Percentiles rank a stretch among this genome's conserved stretches.
These are phyloP conservation scores for Chaetops frenatus DNA, from an alignment of 2,113 vertebrate genomes.

Conservation along the genomic window DNA sequence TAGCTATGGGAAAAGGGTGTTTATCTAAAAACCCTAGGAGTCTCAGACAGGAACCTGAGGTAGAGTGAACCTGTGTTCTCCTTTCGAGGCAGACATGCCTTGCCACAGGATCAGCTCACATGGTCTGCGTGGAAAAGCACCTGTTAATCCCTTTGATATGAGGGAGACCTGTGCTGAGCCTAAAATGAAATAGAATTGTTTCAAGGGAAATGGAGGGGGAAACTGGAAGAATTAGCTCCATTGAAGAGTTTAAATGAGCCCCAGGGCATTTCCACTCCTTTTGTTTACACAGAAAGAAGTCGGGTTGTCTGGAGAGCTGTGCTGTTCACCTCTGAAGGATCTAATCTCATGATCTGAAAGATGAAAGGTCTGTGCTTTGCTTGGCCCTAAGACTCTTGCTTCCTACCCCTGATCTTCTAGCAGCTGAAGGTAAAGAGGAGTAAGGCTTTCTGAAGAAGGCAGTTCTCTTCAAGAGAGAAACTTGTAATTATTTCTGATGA, in stretches of 20 bases:
- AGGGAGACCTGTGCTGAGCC: not conserved
- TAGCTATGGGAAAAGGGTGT: not conserved
- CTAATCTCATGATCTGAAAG: not conserved
- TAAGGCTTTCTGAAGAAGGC: not conserved
- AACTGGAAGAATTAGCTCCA: not conserved
- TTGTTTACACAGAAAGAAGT: not conserved
- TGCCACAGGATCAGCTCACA: not conserved
- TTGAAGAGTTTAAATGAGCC: not conserved
- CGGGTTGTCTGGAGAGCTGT: not conserved
- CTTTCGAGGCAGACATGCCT: not conserved
- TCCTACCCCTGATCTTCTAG: not conserved
- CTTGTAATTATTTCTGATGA: not conserved
- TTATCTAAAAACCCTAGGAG: not conserved
- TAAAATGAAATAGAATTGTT: not conserved
- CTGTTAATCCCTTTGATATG: not conserved
- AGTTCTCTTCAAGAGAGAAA: not conserved
- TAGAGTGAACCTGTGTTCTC: not conserved
- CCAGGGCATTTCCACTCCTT: not conserved
- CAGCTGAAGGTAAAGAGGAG: not conserved
- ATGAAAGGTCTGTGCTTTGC: not conserved
- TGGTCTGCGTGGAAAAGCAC: not conserved
- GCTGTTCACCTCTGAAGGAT: not conserved
- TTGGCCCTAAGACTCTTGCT: not conserved
- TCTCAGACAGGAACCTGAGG: not conserved
- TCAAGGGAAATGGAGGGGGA: not conserved